Evolutionary conservation across 2,113 vertebrate genomes (phyloP).

Genomic region (Centropus bengalensis): DNA sequence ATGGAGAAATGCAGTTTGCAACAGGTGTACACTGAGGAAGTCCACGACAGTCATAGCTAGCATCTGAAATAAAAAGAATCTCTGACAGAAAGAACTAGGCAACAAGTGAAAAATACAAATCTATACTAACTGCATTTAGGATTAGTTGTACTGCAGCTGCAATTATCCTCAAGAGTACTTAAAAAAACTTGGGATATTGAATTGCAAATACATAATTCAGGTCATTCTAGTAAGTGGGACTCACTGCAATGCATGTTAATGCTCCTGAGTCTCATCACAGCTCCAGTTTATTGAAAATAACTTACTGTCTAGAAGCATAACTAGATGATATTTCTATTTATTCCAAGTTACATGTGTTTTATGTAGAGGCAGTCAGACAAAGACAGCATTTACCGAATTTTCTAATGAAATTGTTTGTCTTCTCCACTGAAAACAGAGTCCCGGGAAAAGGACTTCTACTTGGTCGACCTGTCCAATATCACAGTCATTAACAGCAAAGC

Average conservation of each 20-base stretch:
- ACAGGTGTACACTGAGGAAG: not conserved
- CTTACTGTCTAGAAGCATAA: not conserved
- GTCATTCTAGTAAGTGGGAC: not conserved
- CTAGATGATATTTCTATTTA: not conserved
- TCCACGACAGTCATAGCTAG: not conserved
- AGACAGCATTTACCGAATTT: not conserved
- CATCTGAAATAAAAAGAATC: not conserved
- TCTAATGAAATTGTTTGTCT: not conserved
- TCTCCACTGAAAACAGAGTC: not conserved
- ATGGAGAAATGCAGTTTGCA: not conserved
- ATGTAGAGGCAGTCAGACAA: not conserved
- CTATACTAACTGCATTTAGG: not conserved
- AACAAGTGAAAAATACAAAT: not conserved
- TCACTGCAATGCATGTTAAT: not conserved
- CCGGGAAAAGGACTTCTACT: not conserved
- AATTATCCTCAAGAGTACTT: not conserved
- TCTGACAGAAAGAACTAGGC: not conserved
- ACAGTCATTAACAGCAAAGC: not conserved
- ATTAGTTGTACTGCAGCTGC: not conserved
- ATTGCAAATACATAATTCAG: not conserved
- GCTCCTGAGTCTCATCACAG: not conserved
- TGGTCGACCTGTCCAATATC: not conserved
- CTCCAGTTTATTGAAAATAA: not conserved
- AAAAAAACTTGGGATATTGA: not conserved
- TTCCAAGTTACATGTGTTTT: not conserved